Base-by-base conservation (phyloP, 2,113 vertebrate species). In the Orycteropus afer region DNA sequence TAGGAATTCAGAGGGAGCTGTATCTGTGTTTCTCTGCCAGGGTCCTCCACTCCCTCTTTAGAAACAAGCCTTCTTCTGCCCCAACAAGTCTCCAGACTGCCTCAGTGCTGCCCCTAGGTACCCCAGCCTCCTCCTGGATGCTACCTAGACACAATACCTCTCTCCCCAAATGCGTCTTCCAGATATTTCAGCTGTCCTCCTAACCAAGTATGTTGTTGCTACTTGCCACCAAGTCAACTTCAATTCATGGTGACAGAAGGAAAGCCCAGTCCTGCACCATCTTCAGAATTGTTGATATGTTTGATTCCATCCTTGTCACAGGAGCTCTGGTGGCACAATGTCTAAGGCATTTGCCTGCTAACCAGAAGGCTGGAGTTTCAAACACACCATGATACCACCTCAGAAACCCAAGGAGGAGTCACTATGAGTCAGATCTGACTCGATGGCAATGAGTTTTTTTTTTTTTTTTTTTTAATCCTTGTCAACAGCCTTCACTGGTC, bases 61-160 rank as follows among this genome's bases (percentile, higher is more conserved):
- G 40, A 65, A 51, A 80, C 20, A 47, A 82, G 4, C 49, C 61
- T 11, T 57, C 37, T 37, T 47, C 18, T 63, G 51, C 34, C 37
- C 74, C 11, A 0, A 2, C 8, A 8, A 22, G 45, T 63, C 49
- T 40, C 79, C 2, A 0, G 55, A 34, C 37, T 25, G 25, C 20
- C 25, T 42, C 10, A 23, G 6, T 69, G 23, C 22, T 32, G 7
- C 37, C 67, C 40, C 7, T 0, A 53, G 7, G 45, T 42, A 55
- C 74, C 47, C 27, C 32, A 40, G 51, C 40, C 47, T 89, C 81
- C 47, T 94, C 80, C 61, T 15, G 4, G 53, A 79, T 84, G 51
- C 23, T 34, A 45, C 59, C 32, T 51, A 27, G 20, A 59, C 13
- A 22, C 22, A 34, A 23, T 22, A 71, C 18, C 9, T 71, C 5